Evolutionary conservation across 1,140 invertebrate genomes (phyloP), one percentile per base, ranked within the genome.

Genomic region (Nymphalis io): DNA sequence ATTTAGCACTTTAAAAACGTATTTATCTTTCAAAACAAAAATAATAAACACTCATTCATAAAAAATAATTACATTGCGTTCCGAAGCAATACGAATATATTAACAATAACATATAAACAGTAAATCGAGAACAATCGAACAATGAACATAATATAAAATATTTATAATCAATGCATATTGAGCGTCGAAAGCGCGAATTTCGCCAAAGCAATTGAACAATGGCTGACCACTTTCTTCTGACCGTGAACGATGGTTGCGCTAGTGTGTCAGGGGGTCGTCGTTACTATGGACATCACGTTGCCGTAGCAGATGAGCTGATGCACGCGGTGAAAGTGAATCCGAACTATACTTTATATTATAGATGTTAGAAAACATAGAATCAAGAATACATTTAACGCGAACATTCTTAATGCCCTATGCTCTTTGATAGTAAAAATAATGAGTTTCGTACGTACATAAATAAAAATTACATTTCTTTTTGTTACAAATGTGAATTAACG

Each of bases 321-420:
- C 46, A 58, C 64, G 40, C 51, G 76, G 84, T 78, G 84, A 86
- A 86, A 86, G 84, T 84, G 79, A 84, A 79, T 60, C 42, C 64
- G 57, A 55, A 42, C 51, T 23, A 62, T 39, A 20, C 21, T 27
- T 2, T 21, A 42, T 13, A 33, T 33, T 38, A 44, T 55, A 46
- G n/a, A 46, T n/a, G 6, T 46, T 53, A 53, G 48, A 53, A 53
- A 53, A 53, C 15, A 13, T 3, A 46, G 44, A 46, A 20, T 53
- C 3, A 23, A 53, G n/a, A 44, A 44, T 13, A 44, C 40, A 44
- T 42, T 42, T 15, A 42, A 42, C 23, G 23, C 5, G 0, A 27
- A 27, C 23, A 27, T 33, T 33, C 27, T 8, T 33, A 33, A 33
- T 33, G 27, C 27, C 27, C 27, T 33, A 33, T 46, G 46, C 11